Evolutionary conservation across 2,888 invertebrate species (phyloP), one percentile per base, ranked within the genome.

Genomic region (Myopa testacea): DNA sequence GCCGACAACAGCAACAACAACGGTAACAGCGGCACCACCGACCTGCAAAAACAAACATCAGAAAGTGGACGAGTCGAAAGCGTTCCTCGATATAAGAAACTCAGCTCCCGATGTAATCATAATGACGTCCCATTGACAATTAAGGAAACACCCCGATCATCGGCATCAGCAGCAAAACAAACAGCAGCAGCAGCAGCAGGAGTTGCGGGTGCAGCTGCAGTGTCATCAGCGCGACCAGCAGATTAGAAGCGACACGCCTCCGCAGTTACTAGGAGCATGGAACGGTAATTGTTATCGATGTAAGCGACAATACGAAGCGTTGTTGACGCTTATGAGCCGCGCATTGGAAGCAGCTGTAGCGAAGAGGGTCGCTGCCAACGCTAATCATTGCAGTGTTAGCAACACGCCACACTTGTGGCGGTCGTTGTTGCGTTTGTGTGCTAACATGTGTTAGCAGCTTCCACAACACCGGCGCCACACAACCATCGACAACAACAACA

Each of bases 61-160:
- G 19, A 87, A 87, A 82, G 79, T 81, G 79, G 87, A 90, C 82
- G 88, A 89, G 83, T 87, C 88, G 80, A 90, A 94, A 72, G 94
- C 95, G 68, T 95, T 94, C 90, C 95, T 95, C 89, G 93, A 96
- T 87, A 95, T 96, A 77, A 95, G 95, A 78, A 95, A 96, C 85
- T 96, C 96, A 77, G 96, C 96, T 1, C 96, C 96, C 71, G 96
- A 96, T 89, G 96, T 96, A 85, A 95, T 96, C 87, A 96, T 96
- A 85, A 94, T 90, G 90, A 90, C 90, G 84, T 90, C 93, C 80
- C 94, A 94, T 92, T 94, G 93, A 94, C 93, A 92, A 86, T 89
- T 89, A 88, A 87, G 85, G 86, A 88, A 84, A 81, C 82, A 79
- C 77, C 75, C 71, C 4, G 70, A 40, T 73, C 73, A 62, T 45